Evolutionary conservation across 2,797 vertebrate genomes (phyloP), one percentile per base, ranked within the genome.

Genomic region (Vireo griseus): DNA sequence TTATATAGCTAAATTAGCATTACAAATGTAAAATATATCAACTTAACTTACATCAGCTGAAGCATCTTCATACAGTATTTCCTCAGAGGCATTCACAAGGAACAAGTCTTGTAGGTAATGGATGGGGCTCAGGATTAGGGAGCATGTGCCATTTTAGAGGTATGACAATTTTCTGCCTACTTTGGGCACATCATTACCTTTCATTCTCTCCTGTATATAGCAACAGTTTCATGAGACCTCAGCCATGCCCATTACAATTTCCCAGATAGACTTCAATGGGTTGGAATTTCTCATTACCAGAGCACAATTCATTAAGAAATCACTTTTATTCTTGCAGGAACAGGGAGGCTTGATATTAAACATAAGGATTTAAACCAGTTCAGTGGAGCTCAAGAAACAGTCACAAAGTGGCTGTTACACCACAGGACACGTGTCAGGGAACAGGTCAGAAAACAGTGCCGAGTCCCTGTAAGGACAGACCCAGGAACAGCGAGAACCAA

Each of bases 41-140:
- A 18, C 10, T 83, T 69, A 33, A 71, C 66, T 54, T 75, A 51
- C 13, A 16, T 5, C 19, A 33, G 13, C n/a, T 14, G 40, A 69
- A 58, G 52, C 50, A 90, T 22, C 42, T 37, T 16, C 52, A 57
- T 4, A 5, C 5, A 4, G 10, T 6, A 19, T 15, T 57, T 89
- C 61, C 40, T 84, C 26, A 61, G 57, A 69, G n/a, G 24, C 33
- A 45, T 74, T 37, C 58, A 69, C 1, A 0, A 39, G 9, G 33
- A 67, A 39, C 1, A 0, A 0, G 0, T 47, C 28, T 5, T 28
- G 7, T 1, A 42, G 52, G 16, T 15, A 62, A 35, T 0, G 0
- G 21, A 18, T 7, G 1, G 8, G 10, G 11, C 2, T 48, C 33
- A 84, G 22, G 31, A 58, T 83, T 16, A 63, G 24, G 28, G 17